Evolutionary conservation across 2,113 vertebrate species (phyloP), one percentile per base, ranked within the genome.

Genomic region (Pedionomus torquatus): DNA sequence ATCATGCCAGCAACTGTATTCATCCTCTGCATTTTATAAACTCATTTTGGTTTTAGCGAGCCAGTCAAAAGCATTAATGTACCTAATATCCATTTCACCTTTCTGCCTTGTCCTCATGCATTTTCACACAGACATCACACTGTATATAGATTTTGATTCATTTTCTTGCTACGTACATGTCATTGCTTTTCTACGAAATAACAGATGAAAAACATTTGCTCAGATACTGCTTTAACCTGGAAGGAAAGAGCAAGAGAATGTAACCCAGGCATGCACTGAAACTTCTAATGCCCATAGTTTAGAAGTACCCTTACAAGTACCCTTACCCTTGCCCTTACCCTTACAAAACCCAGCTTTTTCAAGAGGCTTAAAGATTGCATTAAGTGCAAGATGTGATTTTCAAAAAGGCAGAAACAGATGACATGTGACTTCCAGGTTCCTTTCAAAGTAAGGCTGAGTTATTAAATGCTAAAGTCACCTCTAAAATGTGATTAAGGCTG

Each of bases 391-490:
- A 82, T 51, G 43, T 85, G 87, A 83, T 85, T 91, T 90, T 91
- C 57, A 88, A 91, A 96, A 88, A 58, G 49, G 58, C 66, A 91
- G 74, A 93, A 96, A 69, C 54, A 93, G 68, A 71, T 48, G 64
- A 78, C 55, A 41, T 55, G 60, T 77, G 61, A 55, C 79, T 88
- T 90, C 82, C 55, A 66, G 72, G 71, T 28, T 93, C 30, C 54
- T 90, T 93, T 93, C 90, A 91, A 94, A 80, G 52, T 52, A 69
- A 90, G 33, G 20, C 48, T 88, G 54, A 91, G 49, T 85, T 94
- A 88, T 83, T 80, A 90, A 83, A 91, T 70, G 28, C 10, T 90
- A 63, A 91, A 91, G 23, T 89, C 74, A 85, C 57, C 71, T 93
- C 75, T 86, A 87, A 93, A 95, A 93, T 70, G 15, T 76, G 63